Conservation (phyloP, 2,797 vertebrate genomes). For the Rhadinocentrus ornatus region DNA sequence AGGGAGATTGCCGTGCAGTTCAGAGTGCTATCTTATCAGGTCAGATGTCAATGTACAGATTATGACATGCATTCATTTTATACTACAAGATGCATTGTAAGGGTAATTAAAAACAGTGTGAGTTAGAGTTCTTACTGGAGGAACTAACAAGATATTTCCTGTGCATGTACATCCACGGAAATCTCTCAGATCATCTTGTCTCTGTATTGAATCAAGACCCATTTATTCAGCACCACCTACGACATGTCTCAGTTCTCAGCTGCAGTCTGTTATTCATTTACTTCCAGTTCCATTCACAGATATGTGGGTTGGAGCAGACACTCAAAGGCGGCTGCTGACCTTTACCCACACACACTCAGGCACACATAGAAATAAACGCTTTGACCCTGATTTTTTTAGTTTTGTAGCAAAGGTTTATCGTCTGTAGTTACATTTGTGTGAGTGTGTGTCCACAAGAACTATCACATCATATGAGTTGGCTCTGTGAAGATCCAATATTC, state of each 20-base stretch:
- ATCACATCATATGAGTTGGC: slow-evolving; percentile 13
- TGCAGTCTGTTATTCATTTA: slow-evolving; percentile 66
- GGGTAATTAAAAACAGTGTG: slow-evolving; percentile 27
- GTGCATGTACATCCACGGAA: slow-evolving; percentile 22
- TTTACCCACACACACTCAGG: slow-evolving; percentile 10
- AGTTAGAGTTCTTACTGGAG: slow-evolving; percentile 29
- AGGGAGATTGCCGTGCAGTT: slow-evolving; percentile 28
- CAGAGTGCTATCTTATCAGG: slow-evolving; percentile 32
- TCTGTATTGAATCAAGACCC: slow-evolving; percentile 52
- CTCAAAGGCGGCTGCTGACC: slow-evolving; percentile 19
- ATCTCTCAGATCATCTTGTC: slow-evolving; percentile 42
- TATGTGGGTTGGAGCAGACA: slow-evolving; percentile 60
- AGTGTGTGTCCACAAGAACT: slow-evolving; percentile 5
- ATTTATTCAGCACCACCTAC: slow-evolving; percentile 66
- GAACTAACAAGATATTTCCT: slow-evolving; percentile 42
- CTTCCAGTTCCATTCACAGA: slow-evolving; percentile 68
- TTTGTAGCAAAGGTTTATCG: slow-evolving; percentile 15
- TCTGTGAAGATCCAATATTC: slow-evolving; percentile 31
- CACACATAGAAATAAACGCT: slow-evolving; percentile 8
- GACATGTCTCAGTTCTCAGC: slow-evolving; percentile 54
- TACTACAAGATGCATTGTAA: slow-evolving; percentile 3
- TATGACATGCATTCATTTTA: slow-evolving; percentile 18
- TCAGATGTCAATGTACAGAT: slow-evolving; percentile 33
- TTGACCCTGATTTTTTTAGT: slow-evolving; percentile 5
- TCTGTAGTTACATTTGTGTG: slow-evolving; percentile 19